phyloP scores from a whole-genome alignment of 1,140 invertebrate genomes.

The Ruditapes philippinarum region DNA sequence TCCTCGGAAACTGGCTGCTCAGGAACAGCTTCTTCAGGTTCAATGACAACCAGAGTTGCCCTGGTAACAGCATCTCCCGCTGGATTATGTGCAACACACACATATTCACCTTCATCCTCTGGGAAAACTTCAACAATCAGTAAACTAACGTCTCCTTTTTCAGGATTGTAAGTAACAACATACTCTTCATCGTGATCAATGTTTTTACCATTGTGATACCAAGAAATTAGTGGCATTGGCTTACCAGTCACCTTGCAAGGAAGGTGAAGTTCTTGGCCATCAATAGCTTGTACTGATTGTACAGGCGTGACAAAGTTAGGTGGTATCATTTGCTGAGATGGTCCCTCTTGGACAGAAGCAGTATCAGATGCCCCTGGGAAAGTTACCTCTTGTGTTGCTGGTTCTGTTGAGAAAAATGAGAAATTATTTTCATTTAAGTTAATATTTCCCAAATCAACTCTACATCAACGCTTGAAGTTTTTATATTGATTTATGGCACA shows the following conservation, averaged over 20 bases:
- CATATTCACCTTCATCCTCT: slow-evolving; percentile 87
- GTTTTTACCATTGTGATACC: slow-evolving; percentile 86
- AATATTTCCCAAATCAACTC: no score
- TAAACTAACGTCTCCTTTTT: slow-evolving; percentile 83
- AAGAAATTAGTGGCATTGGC: slow-evolving; percentile 84
- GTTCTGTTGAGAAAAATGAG: slow-evolving; percentile 73
- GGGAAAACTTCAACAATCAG: slow-evolving; percentile 87
- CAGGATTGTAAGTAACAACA: slow-evolving; percentile 84
- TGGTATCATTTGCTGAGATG: slow-evolving; percentile 82
- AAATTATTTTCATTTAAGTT: no score
- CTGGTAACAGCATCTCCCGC: slow-evolving; percentile 93
- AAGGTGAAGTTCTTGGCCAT: slow-evolving; percentile 83
- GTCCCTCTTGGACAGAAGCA: slow-evolving; percentile 73
- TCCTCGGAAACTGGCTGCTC: slow-evolving; percentile 56
- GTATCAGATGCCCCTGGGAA: slow-evolving; percentile 62
- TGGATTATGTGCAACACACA: slow-evolving; percentile 95
- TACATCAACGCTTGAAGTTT: no score
- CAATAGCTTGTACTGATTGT: slow-evolving; percentile 77
- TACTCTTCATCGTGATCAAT: slow-evolving; percentile 86
- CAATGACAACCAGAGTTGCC: slow-evolving; percentile 87
- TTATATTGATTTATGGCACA: no score
- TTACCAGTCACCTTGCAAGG: slow-evolving; percentile 83
- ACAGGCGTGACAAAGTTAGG: slow-evolving; percentile 82
- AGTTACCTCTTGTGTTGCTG: slow-evolving; percentile 77
- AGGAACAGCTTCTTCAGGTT: slow-evolving; percentile 78